Evolutionary conservation across 23 tunicate species (phyloP).

Genomic region (Oikopleura vanhoeffeni): DNA sequence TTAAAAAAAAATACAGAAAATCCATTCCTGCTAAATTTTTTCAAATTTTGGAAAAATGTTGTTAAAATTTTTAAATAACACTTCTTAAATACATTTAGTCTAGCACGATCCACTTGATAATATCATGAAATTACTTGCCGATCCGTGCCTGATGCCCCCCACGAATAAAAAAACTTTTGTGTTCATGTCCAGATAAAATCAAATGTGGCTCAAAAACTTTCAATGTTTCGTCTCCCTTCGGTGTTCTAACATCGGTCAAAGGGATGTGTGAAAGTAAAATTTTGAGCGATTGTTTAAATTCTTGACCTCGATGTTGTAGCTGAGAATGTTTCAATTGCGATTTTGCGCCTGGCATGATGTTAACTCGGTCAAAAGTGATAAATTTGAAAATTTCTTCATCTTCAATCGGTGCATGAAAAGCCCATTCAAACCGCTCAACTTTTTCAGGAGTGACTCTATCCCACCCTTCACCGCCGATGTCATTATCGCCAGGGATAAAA

Average conservation of each 20-base stretch:
- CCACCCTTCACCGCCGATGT: constrained; percentile 16
- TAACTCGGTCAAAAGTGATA: background rate
- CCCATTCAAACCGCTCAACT: background rate
- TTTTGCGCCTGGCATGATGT: constrained; percentile 2
- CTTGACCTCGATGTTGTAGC: background rate
- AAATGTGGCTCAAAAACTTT: background rate
- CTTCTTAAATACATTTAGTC: too few relatives aligned
- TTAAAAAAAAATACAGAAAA: too few relatives aligned
- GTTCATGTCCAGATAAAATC: background rate
- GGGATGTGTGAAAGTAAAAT: background rate
- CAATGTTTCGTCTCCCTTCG: background rate
- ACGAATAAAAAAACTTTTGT: background rate
- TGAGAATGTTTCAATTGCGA: background rate
- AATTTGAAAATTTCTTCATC: constrained; percentile 13
- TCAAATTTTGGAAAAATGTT: too few relatives aligned
- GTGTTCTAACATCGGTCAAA: background rate
- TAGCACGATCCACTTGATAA: too few relatives aligned
- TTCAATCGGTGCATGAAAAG: constrained; percentile 7
- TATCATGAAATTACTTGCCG: too few relatives aligned
- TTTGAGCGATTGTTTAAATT: background rate
- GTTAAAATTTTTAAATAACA: too few relatives aligned
- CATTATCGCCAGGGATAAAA: constrained; percentile 8
- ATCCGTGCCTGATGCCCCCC: too few relatives aligned
- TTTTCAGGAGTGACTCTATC: constrained; percentile 11
- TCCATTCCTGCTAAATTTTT: too few relatives aligned